Base-by-base conservation (phyloP, 2,113 vertebrate species). In the Tretioscincus oriximinensis region DNA sequence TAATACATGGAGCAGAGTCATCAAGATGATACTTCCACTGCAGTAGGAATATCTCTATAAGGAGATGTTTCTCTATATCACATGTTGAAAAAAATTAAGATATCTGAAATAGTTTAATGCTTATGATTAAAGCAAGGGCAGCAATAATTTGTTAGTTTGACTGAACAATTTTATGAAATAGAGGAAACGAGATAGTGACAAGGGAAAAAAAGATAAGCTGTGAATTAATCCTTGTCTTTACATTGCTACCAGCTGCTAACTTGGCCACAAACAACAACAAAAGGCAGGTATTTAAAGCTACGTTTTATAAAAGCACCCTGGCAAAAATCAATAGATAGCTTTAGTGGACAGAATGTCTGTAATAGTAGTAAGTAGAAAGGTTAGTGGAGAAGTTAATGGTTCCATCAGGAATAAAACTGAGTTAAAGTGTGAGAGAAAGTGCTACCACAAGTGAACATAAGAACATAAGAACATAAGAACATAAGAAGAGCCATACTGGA, bases 391-490 rank as follows among this genome's bases (percentile, higher is more conserved):
- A 97, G 96, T 97, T 97, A 98, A 97, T 97, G 94, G 96, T 96
- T 96, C 96, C 96, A 97, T 97, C 97, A 97, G 95, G 96, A 97
- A 95, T 96, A 94, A 96, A 97, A 95, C 93, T 94, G 94, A 96
- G 94, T 96, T 96, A 96, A 94, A 97, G 95, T 95, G 96, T 95
- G 95, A 95, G 96, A 94, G 93, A 96, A 97, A 96, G 95, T 96
- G 97, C 95, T 95, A 92, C 94, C 96, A 96, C 96, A 95, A 97
- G 96, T 96, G 96, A n/a, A n/a, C n/a, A n/a, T n/a, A n/a, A n/a
- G n/a, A n/a, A n/a, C n/a, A n/a, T n/a, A n/a, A n/a, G n/a, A n/a
- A n/a, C n/a, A n/a, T n/a, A n/a, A n/a, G n/a, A n/a, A n/a, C n/a
- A n/a, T n/a, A n/a, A n/a, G n/a, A n/a, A n/a, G n/a, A n/a, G n/a